These are phyloP conservation scores for Euclidia mi DNA, from an alignment of 2,888 invertebrate species.

Conservation along the genomic window DNA sequence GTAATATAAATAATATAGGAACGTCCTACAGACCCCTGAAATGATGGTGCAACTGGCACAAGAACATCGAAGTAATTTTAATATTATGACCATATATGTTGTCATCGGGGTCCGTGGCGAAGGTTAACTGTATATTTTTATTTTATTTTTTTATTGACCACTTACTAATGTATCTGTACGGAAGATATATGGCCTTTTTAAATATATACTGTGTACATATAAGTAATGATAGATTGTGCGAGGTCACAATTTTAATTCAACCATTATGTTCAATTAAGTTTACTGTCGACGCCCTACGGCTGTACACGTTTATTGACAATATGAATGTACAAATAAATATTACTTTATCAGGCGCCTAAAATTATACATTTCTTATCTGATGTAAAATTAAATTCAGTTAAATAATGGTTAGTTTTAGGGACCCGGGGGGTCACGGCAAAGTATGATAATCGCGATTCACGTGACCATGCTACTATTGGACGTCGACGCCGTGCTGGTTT, in stretches of 20 bases:
- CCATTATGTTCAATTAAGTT: slow-evolving; percentile 63
- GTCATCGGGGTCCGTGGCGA: slow-evolving; percentile 27
- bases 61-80: slow-evolving; percentile 17
- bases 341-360: slow-evolving; percentile 28
- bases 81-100: slow-evolving; percentile 16
- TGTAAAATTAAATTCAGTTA: slow-evolving; percentile 14
- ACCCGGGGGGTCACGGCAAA: too few relatives aligned
- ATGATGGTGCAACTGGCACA: slow-evolving; percentile 15
- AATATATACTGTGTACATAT: slow-evolving; percentile 42
- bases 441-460: too few relatives aligned
- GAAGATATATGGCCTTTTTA: slow-evolving; percentile 57
- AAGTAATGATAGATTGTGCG: slow-evolving; percentile 60
- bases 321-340: slow-evolving; percentile 28
- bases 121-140: slow-evolving; percentile 56
- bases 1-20: neutral
- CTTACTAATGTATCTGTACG: slow-evolving; percentile 53
- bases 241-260: slow-evolving; percentile 69
- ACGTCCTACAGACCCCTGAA: slow-evolving; percentile 20
- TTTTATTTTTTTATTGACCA: slow-evolving; percentile 44
- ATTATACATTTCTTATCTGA: slow-evolving; percentile 35
- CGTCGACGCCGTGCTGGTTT: too few relatives aligned
- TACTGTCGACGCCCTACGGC: slow-evolving; percentile 52
- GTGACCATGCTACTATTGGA: too few relatives aligned
- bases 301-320: slow-evolving; percentile 30
- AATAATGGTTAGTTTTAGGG: too few relatives aligned